phyloP scores from a whole-genome alignment of 2,113 vertebrate species.

The Meleagris gallopavo region DNA sequence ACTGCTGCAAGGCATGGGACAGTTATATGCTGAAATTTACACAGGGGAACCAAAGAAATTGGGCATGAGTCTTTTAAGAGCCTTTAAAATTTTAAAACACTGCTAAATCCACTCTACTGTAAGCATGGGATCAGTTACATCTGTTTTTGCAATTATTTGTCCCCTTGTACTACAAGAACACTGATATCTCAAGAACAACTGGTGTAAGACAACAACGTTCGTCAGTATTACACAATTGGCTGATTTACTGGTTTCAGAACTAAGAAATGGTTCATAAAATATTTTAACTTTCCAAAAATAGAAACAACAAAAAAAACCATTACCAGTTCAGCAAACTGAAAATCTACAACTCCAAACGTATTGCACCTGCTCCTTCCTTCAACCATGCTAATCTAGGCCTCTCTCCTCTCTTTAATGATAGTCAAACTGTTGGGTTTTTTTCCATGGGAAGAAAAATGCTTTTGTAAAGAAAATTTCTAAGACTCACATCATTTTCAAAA shows the following conservation, averaged over 20 bases:
- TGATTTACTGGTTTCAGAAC: background rate
- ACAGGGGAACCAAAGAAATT: background rate
- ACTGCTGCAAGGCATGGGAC: background rate
- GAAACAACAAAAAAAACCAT: background rate
- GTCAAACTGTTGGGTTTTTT: background rate
- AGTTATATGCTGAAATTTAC: accelerated
- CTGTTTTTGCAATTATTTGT: background rate
- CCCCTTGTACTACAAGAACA: background rate
- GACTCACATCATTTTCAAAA: background rate
- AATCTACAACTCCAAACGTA: background rate
- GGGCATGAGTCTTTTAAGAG: background rate
- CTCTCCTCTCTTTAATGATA: background rate
- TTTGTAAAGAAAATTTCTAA: background rate
- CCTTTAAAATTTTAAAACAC: background rate
- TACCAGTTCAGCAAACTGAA: background rate
- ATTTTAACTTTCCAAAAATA: background rate
- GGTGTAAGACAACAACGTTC: background rate
- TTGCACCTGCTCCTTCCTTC: background rate
- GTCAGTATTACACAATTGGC: background rate
- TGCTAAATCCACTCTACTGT: background rate
- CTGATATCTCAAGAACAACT: background rate
- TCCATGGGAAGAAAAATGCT: background rate
- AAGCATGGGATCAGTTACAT: background rate
- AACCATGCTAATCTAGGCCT: background rate
- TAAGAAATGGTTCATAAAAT: background rate